Evolutionary conservation across 2,888 invertebrate species (phyloP).

Genomic region (Elgonia sp.): DNA sequence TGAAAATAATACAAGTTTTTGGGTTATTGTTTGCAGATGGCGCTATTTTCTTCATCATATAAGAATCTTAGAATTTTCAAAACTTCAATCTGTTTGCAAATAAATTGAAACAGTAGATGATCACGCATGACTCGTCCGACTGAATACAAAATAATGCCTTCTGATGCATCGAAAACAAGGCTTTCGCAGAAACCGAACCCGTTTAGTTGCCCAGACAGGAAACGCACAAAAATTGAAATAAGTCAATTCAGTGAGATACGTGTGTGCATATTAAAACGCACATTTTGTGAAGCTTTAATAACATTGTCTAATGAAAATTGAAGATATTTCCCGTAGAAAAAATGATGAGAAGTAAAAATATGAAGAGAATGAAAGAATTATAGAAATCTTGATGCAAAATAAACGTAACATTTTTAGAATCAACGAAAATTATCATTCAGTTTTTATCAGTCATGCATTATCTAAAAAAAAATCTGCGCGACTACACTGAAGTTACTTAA

Average conservation of each 20-base stretch:
- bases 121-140: slow-evolving; percentile 44
- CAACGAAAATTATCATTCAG: neutral
- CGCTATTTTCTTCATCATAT: too few species aligned
- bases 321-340: too few species aligned
- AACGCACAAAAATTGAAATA: slow-evolving; percentile 72
- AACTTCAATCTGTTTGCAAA: neutral
- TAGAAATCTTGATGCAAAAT: neutral
- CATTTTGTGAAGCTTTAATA: slow-evolving; percentile 51
- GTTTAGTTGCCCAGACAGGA: slow-evolving; percentile 69
- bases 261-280: slow-evolving; percentile 65
- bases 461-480: slow-evolving; percentile 12
- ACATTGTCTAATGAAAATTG: too few species aligned
- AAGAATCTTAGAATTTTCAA: too few species aligned
- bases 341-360: too few species aligned
- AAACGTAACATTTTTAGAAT: neutral
- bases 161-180: too few species aligned
- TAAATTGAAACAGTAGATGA: slow-evolving; percentile 52
- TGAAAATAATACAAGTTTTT: too few species aligned
- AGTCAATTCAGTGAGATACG: slow-evolving; percentile 65
- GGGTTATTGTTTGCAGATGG: too few species aligned
- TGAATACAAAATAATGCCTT: too few species aligned
- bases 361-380: neutral
- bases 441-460: slow-evolving; percentile 24
- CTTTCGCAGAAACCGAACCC: too few species aligned
- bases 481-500: slow-evolving; percentile 17